Base-by-base conservation (phyloP, 1,140 invertebrate genomes). In the Drosophila nannoptera region DNA sequence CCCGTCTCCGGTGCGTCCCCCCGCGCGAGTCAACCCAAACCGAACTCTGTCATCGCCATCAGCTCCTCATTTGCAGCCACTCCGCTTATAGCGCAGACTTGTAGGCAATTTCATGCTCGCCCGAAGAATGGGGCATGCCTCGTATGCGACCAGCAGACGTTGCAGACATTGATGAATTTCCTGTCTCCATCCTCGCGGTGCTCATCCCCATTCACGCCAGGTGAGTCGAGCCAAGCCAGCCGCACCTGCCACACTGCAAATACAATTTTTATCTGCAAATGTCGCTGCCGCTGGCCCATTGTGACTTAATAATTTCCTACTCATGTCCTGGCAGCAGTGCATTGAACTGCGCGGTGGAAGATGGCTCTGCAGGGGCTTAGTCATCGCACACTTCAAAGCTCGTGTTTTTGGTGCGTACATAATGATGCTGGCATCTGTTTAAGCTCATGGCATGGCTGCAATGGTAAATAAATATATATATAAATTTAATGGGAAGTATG, bases 291-390 rank as follows among this genome's bases (percentile, higher is more conserved):
- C 56, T 70, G 81, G 38, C 11, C 67, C 69, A 86, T 84, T 84
- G 80, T 84, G 81, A 80, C 80, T 84, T 81, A 81, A 84, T 84
- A 84, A 84, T 83, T 84, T 77, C 73, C 80, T 77, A 84, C 81
- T 84, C 77, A 86, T 73, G 70, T 81, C 82, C 71, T 60, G 52
- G 62, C 49, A 22, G 22, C 22, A 69, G 80, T 80, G 80, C 80
- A 84, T 83, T 83, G 80, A 83, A 83, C 80, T 72, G 69, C 60
- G 48, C 60, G 54, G 38, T 58, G 22, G 14, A 56, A 60, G 55
- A 52, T 33, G 11, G 35, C 11, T 4, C 11, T 1, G 7, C 22
- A 12, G 22, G 8, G 9, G 29, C 11, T 8, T 11, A 22, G 9
- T 32, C 63, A 49, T 4, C 14, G n/a, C 8, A 33, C 53, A 61